phyloP scores from a whole-genome alignment of 2,113 vertebrate species.

The Murina feae region DNA sequence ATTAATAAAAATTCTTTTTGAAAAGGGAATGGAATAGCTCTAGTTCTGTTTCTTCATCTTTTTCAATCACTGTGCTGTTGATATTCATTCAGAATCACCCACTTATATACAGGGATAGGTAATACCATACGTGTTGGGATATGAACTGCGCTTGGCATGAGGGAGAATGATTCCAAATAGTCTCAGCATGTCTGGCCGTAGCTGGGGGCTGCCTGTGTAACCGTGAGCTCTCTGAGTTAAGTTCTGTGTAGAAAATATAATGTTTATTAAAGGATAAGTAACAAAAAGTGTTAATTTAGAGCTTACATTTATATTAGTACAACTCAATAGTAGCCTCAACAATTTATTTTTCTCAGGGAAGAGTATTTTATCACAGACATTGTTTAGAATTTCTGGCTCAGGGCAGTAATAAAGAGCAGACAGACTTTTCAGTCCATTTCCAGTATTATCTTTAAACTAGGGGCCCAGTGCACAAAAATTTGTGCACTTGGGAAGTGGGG shows the following conservation, averaged over 20 bases:
- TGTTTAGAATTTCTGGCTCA: constrained; percentile 12
- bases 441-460: not conserved
- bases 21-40: not conserved
- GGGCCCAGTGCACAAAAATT: too few species aligned
- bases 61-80: not conserved
- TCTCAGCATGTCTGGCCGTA: not conserved
- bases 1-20: not conserved
- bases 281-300: constrained; percentile 3
- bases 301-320: not conserved
- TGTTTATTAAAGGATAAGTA: not conserved
- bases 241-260: not conserved
- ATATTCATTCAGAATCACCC: not conserved
- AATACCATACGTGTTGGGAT: not conserved
- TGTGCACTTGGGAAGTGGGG: too few species aligned
- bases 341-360: not conserved
- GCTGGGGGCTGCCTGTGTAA: not conserved
- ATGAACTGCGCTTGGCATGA: not conserved
- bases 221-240: not conserved
- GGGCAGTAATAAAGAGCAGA: not conserved
- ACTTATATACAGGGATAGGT: not conserved
- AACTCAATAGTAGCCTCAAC: not conserved
- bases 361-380: not conserved
- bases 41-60: not conserved
- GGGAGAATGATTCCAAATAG: not conserved
- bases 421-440: not conserved